Conservation (phyloP, 1,140 invertebrate species). For the Cyclargus thomasi region DNA sequence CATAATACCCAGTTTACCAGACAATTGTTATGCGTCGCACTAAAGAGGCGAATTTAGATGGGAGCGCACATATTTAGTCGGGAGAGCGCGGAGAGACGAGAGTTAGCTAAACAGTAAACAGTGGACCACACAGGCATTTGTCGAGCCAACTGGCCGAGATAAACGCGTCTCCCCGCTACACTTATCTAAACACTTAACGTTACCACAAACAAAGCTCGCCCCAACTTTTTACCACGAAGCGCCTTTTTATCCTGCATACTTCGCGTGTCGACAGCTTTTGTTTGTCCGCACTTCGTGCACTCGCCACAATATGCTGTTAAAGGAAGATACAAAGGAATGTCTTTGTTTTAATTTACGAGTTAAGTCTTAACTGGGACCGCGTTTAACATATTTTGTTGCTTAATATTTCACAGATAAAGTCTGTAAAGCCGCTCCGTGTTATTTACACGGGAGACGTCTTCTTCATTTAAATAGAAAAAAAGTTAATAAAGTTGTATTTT, state of each 20-base stretch:
- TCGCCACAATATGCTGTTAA: slow-evolving; percentile 59
- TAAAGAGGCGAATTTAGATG: slow-evolving; percentile 30
- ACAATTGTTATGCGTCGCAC: slow-evolving; percentile 11
- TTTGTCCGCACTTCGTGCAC: slow-evolving; percentile 64
- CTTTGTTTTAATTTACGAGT: slow-evolving; percentile 48
- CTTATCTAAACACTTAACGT: slow-evolving; percentile 73
- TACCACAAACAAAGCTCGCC: slow-evolving; percentile 66
- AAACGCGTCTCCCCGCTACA: slow-evolving; percentile 62
- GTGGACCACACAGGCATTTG: slow-evolving; percentile 72
- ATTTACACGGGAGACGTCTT: background rate
- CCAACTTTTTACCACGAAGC: slow-evolving; percentile 71
- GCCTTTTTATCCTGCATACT: slow-evolving; percentile 62
- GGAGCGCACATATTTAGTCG: slow-evolving; percentile 44
- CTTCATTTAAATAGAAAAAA: background rate
- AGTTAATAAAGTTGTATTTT: slow-evolving; percentile 4
- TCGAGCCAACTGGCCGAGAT: slow-evolving; percentile 58
- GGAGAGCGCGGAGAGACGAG: slow-evolving; percentile 18
- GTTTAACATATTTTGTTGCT: background rate
- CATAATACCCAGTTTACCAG: background rate
- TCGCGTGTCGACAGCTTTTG: slow-evolving; percentile 63
- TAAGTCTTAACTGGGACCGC: slow-evolving; percentile 17
- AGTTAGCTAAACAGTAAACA: slow-evolving; percentile 61
- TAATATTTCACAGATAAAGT: background rate
- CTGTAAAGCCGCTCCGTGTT: background rate
- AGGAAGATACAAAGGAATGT: slow-evolving; percentile 55